Percentiles rank a stretch among this genome's conserved stretches.
These are phyloP conservation scores for Barypeithes pellucidus DNA, from an alignment of 2,888 invertebrate species.

Conservation along the genomic window DNA sequence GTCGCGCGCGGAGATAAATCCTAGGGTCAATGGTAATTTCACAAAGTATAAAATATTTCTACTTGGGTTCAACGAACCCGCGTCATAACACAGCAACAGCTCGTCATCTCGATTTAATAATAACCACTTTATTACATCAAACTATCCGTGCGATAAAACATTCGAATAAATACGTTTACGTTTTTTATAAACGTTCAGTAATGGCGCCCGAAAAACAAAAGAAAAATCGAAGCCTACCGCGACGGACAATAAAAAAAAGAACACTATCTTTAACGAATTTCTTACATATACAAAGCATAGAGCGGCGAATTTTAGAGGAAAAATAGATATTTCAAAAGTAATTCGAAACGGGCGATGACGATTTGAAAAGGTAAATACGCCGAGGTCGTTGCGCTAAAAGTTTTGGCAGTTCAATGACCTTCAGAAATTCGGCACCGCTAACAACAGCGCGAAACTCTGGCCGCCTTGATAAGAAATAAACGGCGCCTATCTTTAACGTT, in stretches of 20 bases:
- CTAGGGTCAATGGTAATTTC: constrained; percentile 64
- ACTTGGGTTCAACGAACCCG: constrained; percentile 59
- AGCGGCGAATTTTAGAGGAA: constrained; percentile 1
- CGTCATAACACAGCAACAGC: constrained; percentile 52
- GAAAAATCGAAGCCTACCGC: background rate
- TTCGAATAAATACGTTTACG: background rate
- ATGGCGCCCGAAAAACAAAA: constrained; percentile 11
- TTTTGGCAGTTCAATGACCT: constrained; percentile 54
- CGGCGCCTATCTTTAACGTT: constrained; percentile 25
- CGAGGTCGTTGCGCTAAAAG: constrained; percentile 50
- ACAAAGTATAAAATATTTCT: constrained; percentile 61
- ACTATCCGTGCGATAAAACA: constrained; percentile 25
- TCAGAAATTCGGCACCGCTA: constrained; percentile 49
- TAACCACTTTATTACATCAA: constrained; percentile 42
- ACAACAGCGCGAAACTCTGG: constrained; percentile 37
- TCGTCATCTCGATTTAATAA: constrained; percentile 49
- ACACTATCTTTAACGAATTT: background rate
- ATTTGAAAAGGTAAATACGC: constrained; percentile 44
- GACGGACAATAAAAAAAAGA: background rate
- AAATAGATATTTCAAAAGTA: constrained; percentile 21
- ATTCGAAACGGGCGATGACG: constrained; percentile 19
- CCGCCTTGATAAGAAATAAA: constrained; percentile 37
- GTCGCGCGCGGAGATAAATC: constrained; percentile 57
- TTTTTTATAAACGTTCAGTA: constrained; percentile 16
- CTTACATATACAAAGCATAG: constrained; percentile 6